phyloP scores from a whole-genome alignment of 1,140 invertebrate species.

The Andricus grossulariae region DNA sequence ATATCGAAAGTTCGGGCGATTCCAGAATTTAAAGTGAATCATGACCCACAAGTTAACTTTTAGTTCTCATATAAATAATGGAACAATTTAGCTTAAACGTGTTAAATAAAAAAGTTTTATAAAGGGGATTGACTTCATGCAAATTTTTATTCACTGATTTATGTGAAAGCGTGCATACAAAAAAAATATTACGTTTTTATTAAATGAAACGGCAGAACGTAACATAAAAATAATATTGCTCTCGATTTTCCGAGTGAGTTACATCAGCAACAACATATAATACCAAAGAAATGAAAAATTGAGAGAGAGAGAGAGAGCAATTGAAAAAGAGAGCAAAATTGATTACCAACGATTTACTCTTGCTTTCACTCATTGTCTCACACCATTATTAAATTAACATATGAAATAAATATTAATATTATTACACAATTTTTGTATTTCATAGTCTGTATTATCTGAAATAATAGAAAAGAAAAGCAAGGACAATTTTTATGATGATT shows the following conservation, averaged over 20 bases:
- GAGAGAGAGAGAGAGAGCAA: no score
- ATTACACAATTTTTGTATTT: no score
- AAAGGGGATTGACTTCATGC: background rate
- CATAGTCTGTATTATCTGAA: no score
- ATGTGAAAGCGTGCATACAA: background rate
- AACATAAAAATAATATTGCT: conserved; percentile 2
- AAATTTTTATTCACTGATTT: conserved; percentile 15
- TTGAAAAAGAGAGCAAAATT: background rate
- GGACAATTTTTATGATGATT: no score
- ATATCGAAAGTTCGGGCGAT: no score
- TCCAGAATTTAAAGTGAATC: no score
- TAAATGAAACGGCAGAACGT: background rate
- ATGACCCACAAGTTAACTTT: no score
- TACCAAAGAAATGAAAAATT: background rate
- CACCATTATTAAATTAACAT: background rate
- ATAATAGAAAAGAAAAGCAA: no score
- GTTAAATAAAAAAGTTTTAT: no score
- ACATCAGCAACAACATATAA: background rate
- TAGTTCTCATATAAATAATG: no score
- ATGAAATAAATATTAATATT: no score
- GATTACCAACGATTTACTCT: background rate
- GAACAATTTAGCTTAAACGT: no score
- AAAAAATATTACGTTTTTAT: background rate
- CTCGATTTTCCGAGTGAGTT: conserved; percentile 4
- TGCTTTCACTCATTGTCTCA: background rate